phyloP scores from a whole-genome alignment of 2,797 vertebrate genomes.

The Rachycentron canadum region DNA sequence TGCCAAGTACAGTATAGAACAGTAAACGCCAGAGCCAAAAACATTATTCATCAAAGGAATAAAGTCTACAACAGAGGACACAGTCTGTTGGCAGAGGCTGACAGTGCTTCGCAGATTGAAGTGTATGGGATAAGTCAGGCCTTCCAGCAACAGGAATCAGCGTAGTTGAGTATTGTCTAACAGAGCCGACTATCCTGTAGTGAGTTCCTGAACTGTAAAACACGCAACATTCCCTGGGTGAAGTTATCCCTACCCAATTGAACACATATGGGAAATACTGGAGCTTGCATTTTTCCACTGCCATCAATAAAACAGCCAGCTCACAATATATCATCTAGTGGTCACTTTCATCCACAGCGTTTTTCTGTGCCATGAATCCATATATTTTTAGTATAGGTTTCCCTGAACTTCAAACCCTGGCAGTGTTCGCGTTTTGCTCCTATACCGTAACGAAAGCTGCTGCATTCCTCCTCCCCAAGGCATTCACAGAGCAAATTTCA shows the following conservation, averaged over 20 bases:
- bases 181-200: neutral
- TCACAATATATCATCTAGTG: constrained; percentile 42
- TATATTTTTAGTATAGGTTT: constrained; percentile 38
- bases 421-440: neutral
- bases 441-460: neutral
- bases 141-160: constrained; percentile 28
- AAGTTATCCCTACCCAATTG: constrained; percentile 37
- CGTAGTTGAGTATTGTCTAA: neutral
- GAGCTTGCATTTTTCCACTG: constrained; percentile 24
- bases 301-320: constrained; percentile 52
- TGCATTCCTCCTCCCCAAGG: constrained; percentile 19
- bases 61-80: neutral
- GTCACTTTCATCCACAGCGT: constrained; percentile 44
- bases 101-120: constrained; percentile 2
- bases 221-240: constrained; percentile 25
- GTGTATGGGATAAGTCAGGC: neutral
- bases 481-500: neutral
- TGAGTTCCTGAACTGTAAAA: constrained; percentile 38
- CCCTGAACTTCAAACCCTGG: constrained; percentile 20
- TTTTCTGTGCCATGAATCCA: constrained; percentile 29
- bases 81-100: neutral
- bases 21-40: constrained; percentile 19
- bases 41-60: constrained; percentile 14
- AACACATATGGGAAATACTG: constrained; percentile 53
- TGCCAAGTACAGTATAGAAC: constrained; percentile 36